Evolutionary conservation across 2,797 vertebrate genomes (phyloP).

Genomic region (Hypotaenidia okinawae): DNA sequence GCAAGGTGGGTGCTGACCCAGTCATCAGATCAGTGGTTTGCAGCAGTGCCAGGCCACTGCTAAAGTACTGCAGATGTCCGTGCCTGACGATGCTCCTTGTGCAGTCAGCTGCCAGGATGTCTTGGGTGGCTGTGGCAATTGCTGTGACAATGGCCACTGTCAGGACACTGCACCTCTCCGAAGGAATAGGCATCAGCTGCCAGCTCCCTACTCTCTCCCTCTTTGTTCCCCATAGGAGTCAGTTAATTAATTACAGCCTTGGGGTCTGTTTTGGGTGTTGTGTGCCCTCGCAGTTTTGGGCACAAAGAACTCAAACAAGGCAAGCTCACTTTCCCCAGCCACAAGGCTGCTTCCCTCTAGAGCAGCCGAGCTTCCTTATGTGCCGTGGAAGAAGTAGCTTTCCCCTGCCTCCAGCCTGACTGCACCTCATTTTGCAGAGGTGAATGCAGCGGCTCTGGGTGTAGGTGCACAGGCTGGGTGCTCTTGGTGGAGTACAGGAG

Average conservation of each 20-base stretch:
- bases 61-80: not conserved
- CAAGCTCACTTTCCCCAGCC: not conserved
- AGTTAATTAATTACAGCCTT: not conserved
- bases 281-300: rapidly evolving
- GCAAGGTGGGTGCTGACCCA: not conserved
- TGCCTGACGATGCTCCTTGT: not conserved
- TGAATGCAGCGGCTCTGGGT: rapidly evolving
- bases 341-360: not conserved
- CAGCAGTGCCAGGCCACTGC: not conserved
- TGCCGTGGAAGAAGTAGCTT: not conserved
- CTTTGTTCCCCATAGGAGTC: not conserved
- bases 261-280: not conserved
- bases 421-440: not conserved
- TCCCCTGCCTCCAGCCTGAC: rapidly evolving
- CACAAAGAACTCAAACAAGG: rapidly evolving
- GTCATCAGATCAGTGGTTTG: rapidly evolving
- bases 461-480: not conserved
- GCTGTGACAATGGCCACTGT: not conserved
- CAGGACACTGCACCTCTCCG: not conserved
- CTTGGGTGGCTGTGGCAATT: not conserved
- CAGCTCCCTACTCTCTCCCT: not conserved
- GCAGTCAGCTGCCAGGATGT: not conserved
- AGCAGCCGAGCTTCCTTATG: not conserved
- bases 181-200: not conserved
- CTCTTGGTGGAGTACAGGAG: not conserved